A percentile compares a stretch with the other conserved stretches of the same genome.
Conservation (phyloP, 2,888 invertebrate species). For the Melitaea athalia region DNA sequence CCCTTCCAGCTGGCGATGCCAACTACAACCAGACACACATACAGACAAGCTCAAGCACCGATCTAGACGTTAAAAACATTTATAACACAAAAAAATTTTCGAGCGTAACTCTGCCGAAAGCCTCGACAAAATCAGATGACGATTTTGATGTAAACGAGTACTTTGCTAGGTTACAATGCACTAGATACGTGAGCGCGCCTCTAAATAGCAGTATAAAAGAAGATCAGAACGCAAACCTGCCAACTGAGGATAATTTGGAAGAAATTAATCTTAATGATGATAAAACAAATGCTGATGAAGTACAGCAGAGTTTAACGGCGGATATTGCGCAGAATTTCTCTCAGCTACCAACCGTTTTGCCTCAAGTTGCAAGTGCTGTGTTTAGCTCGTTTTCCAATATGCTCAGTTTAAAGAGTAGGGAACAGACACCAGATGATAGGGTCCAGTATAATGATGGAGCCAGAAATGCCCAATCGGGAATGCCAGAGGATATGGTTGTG, state of each 20-base stretch:
- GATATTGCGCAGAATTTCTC: constrained; percentile 81
- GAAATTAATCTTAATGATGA: constrained; percentile 71
- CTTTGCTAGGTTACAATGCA: constrained; percentile 73
- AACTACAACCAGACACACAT: constrained; percentile 47
- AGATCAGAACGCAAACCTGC: constrained; percentile 77
- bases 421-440: constrained; percentile 57
- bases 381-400: constrained; percentile 84
- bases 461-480: no score
- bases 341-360: constrained; percentile 81
- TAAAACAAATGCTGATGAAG: constrained; percentile 43
- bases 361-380: constrained; percentile 84
- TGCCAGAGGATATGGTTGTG: no score
- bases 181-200: constrained; percentile 73
- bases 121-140: constrained; percentile 60
- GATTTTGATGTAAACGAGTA: constrained; percentile 79
- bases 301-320: constrained; percentile 68
- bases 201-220: constrained; percentile 67
- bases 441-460: constrained; percentile 37
- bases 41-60: constrained; percentile 29
- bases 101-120: constrained; percentile 51
- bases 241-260: constrained; percentile 70
- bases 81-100: constrained; percentile 39
- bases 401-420: constrained; percentile 66
- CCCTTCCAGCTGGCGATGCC: constrained; percentile 59
- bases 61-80: constrained; percentile 40